Evolutionary conservation across 1,140 invertebrate genomes (phyloP).

Genomic region (Euura lappo): DNA sequence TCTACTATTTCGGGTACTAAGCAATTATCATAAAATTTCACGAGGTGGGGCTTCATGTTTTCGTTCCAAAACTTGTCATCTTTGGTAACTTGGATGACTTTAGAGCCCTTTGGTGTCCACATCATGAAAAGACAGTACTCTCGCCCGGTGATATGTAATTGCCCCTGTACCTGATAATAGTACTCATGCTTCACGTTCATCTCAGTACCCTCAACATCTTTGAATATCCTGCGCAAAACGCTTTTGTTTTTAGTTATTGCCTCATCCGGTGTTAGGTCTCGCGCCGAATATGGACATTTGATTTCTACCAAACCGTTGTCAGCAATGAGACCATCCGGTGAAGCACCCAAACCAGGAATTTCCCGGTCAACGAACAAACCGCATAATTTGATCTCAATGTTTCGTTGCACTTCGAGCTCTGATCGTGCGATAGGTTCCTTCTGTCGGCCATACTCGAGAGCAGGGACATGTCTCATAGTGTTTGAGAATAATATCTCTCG

Average conservation of each 20-base stretch:
- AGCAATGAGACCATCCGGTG: conserved; percentile 52
- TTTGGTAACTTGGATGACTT: conserved; percentile 23
- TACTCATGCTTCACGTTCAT: conserved; percentile 46
- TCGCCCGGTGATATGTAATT: conserved; percentile 44
- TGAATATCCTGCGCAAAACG: conserved; percentile 23
- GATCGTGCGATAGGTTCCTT: conserved; percentile 42
- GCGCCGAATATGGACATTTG: conserved; percentile 43
- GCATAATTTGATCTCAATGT: conserved; percentile 36
- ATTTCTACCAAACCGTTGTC: conserved; percentile 46
- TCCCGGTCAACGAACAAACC: conserved; percentile 50
- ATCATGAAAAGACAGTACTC: conserved; percentile 49
- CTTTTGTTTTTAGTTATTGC: conserved; percentile 27
- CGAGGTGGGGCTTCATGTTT: conserved; percentile 25
- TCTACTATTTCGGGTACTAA: conserved; percentile 30
- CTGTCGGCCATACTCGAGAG: conserved; percentile 37
- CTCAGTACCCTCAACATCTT: conserved; percentile 23
- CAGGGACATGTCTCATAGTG: conserved; percentile 18
- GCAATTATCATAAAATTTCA: conserved; percentile 21
- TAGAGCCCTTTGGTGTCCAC: conserved; percentile 35
- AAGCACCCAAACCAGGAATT: conserved; percentile 42
- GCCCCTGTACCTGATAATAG: conserved; percentile 53
- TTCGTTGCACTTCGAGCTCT: conserved; percentile 27
- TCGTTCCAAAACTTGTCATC: conserved; percentile 35
- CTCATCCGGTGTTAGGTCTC: conserved; percentile 26
- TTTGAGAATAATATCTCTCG: conserved; percentile 30